Evolutionary conservation across 2,888 invertebrate genomes (phyloP), one percentile per base, ranked within the genome.

Genomic region (Eubasilissa splendida): DNA sequence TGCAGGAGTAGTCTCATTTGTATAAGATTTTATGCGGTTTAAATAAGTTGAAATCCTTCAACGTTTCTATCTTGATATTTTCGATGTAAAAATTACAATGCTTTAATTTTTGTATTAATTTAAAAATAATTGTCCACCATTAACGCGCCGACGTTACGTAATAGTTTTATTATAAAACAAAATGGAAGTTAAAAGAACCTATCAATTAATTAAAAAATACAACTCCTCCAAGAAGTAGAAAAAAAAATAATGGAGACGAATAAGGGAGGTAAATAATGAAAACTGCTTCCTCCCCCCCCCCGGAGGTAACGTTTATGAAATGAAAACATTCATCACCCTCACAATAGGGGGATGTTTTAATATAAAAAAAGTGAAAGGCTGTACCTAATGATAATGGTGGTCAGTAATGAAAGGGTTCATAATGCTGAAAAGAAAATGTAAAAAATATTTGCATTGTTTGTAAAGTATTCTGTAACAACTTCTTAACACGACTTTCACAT

Each of bases 381-480:
- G 71, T 73, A 73, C 50, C 71, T 73, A 73, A 73, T 73, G 71
- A 73, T 73, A 73, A 73, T 73, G 71, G 54, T 56, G 71, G 71
- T 73, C 71, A 73, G 71, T 73, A 73, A 73, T 73, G 58, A 56
- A 56, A 73, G 71, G 22, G 56, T 73, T 56, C 33, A 73, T 73
- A 56, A 31, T 58, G 42, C 58, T 56, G 8, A 33, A 58, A 73
- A 58, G 71, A 73, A 73, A 73, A 42, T 73, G 71, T 73, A 56
- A 73, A 31, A 56, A 58, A 56, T 54, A 73, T 73, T 73, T 58
- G 71, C 33, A 9, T 33, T 58, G 54, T 73, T 73, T 52, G 33
- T 9, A 31, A 56, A 31, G 11, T 56, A 56, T 73, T 73, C 22
- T 42, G 7, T 42, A 42, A 42, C 42, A 42, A 42, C 42, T 42